Conservation (phyloP, 2,888 invertebrate species). For the Dugesia japonica region DNA sequence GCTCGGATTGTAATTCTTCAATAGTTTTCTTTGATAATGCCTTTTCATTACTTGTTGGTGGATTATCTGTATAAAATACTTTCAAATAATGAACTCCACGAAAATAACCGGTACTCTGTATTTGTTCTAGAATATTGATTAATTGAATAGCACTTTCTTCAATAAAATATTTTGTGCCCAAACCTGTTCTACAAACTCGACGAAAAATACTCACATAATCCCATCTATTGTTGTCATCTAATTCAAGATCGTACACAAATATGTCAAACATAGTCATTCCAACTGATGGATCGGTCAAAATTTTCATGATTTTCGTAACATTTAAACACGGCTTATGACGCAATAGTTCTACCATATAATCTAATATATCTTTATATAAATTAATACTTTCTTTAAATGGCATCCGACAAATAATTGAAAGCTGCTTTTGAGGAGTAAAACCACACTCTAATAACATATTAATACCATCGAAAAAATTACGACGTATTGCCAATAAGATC, state of each 20-base stretch:
- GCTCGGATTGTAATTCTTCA: neutral
- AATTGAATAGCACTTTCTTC: slow-evolving; percentile 14
- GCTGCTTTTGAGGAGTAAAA: neutral
- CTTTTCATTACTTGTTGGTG: neutral
- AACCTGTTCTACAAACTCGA: neutral
- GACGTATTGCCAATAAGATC: neutral
- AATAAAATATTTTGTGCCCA: neutral
- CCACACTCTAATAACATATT: neutral
- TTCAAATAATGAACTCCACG: neutral
- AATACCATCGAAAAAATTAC: slow-evolving; percentile 6
- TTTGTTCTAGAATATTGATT: slow-evolving; percentile 13
- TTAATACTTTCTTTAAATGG: neutral
- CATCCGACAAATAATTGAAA: slow-evolving; percentile 5
- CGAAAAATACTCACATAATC: neutral
- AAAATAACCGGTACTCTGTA: slow-evolving; percentile 6
- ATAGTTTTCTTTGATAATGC: neutral
- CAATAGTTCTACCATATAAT: slow-evolving; percentile 21
- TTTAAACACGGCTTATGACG: neutral
- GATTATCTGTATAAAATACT: neutral
- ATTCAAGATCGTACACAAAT: neutral
- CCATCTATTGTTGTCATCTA: neutral
- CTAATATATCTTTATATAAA: slow-evolving; percentile 2
- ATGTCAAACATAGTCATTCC: neutral
- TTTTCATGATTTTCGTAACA: neutral
- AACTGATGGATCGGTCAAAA: neutral